Evolutionary conservation across 1,140 invertebrate genomes (phyloP).

Genomic region (Phthorimaea operculella): DNA sequence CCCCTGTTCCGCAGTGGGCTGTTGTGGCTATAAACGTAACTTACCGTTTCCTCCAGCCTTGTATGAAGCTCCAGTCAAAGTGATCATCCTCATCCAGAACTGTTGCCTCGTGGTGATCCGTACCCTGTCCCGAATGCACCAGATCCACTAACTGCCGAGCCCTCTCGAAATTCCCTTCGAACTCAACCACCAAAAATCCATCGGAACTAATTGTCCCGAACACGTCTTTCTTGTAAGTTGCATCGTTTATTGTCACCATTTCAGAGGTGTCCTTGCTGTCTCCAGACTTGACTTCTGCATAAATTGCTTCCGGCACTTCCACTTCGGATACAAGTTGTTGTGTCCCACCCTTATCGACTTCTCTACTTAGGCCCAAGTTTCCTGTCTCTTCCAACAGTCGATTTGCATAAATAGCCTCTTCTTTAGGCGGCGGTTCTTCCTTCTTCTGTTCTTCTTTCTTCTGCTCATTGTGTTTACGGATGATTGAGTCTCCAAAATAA

Average conservation of each 20-base stretch:
- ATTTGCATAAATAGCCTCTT: slow-evolving; percentile 63
- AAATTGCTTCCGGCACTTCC: slow-evolving; percentile 59
- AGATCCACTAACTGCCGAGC: slow-evolving; percentile 70
- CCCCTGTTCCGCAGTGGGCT: no score
- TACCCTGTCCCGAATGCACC: slow-evolving; percentile 60
- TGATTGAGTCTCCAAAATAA: slow-evolving; percentile 75
- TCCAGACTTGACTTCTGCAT: slow-evolving; percentile 52
- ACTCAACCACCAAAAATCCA: slow-evolving; percentile 73
- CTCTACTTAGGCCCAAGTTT: slow-evolving; percentile 41
- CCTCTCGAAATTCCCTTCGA: slow-evolving; percentile 72
- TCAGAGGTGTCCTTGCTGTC: slow-evolving; percentile 28
- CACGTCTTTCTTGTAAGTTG: slow-evolving; percentile 54
- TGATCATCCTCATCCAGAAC: slow-evolving; percentile 65
- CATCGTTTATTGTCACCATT: slow-evolving; percentile 43
- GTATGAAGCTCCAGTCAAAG: slow-evolving; percentile 78
- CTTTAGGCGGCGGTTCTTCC: slow-evolving; percentile 35
- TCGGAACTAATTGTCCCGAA: slow-evolving; percentile 54
- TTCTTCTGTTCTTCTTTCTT: slow-evolving; percentile 43
- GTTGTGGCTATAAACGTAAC: no score
- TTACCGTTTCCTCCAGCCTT: slow-evolving; percentile 77
- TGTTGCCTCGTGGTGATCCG: slow-evolving; percentile 59
- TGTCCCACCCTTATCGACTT: slow-evolving; percentile 49
- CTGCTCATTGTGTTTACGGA: slow-evolving; percentile 60
- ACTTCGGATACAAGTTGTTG: slow-evolving; percentile 57
- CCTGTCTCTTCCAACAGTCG: slow-evolving; percentile 45